Percentiles rank a stretch among this genome's conserved stretches.
phyloP scores from a whole-genome alignment of 2,113 vertebrate genomes.

The Cephalopterus ornatus region DNA sequence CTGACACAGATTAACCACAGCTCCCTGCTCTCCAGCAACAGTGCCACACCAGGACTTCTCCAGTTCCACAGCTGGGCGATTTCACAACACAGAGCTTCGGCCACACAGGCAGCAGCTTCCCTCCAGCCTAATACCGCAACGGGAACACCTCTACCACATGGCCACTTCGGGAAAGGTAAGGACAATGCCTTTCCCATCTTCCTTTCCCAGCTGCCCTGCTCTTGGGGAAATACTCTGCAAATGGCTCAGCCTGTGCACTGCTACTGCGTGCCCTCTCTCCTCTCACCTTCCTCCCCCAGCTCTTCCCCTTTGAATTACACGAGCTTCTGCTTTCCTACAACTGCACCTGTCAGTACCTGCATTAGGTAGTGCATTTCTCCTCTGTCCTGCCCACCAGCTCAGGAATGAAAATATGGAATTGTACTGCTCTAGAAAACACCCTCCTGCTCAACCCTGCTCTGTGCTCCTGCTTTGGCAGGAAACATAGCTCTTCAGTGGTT shows the following conservation, averaged over 20 bases:
- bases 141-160: slow-evolving; percentile 17
- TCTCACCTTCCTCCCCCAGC: background rate
- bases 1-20: too few species aligned
- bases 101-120: background rate
- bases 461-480: background rate
- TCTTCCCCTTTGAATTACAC: background rate
- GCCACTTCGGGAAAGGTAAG: slow-evolving; percentile 59
- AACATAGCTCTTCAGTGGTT: background rate
- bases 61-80: accelerated
- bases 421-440: background rate
- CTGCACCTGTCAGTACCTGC: accelerated
- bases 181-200: accelerated
- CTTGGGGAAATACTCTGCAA: background rate
- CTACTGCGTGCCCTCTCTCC: background rate
- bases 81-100: accelerated
- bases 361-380: accelerated
- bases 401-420: accelerated
- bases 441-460: background rate
- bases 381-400: background rate
- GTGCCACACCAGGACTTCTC: background rate
- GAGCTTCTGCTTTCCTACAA: background rate
- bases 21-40: background rate
- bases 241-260: background rate
- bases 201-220: background rate
- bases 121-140: background rate